A percentile compares a stretch with the other conserved stretches of the same genome.
These are phyloP conservation scores for Folsomia candida DNA, from an alignment of 2,888 invertebrate genomes.

Conservation along the genomic window DNA sequence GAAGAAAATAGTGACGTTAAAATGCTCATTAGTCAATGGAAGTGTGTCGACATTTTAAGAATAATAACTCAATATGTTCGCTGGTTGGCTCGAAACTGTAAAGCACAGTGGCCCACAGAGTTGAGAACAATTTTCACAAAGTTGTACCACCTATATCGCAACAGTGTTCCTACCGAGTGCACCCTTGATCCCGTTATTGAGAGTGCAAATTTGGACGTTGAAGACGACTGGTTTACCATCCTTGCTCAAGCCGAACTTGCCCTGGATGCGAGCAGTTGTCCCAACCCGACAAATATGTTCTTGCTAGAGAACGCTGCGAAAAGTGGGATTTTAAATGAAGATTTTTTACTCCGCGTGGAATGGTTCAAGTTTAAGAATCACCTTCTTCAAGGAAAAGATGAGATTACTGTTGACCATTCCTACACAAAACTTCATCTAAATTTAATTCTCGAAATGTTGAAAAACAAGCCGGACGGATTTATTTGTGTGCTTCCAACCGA, in stretches of 20 bases:
- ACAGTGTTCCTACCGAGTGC: not conserved
- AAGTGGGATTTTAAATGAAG: not conserved
- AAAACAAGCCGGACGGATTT: not conserved
- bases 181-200: not conserved
- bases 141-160: slow-evolving; percentile 57
- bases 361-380: slow-evolving; percentile 18
- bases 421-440: not conserved
- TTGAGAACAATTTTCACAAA: slow-evolving; percentile 62
- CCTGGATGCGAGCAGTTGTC: not conserved
- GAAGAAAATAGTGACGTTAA: slow-evolving; percentile 65
- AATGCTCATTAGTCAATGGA: slow-evolving; percentile 59
- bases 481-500: slow-evolving; percentile 21
- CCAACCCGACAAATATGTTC: not conserved
- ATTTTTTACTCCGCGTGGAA: not conserved
- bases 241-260: not conserved
- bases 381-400: slow-evolving; percentile 8
- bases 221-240: not conserved
- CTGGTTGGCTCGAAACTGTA: slow-evolving; percentile 61
- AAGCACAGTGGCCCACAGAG: slow-evolving; percentile 64
- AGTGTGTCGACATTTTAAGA: slow-evolving; percentile 53
- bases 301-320: not conserved
- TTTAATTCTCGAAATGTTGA: not conserved
- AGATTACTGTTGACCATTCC: not conserved
- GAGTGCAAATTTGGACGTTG: not conserved
- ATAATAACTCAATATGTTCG: slow-evolving; percentile 62